Base-by-base conservation (phyloP, 2,888 invertebrate species). In the Polydrusus cervinus region DNA sequence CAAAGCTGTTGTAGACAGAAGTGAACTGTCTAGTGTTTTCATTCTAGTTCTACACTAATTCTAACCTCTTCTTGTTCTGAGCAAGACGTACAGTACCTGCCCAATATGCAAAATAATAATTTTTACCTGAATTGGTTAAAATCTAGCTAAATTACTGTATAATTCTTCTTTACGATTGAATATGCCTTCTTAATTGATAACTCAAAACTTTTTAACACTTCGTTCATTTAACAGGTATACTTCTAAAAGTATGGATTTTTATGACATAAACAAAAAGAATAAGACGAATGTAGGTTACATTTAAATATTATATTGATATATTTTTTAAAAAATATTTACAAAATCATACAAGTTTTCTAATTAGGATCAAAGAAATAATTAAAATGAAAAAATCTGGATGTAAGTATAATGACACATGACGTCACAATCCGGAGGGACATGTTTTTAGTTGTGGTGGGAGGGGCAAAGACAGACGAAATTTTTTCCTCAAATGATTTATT, bases 11-110 rank as follows among this genome's bases (percentile, higher is more conserved):
- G n/a, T n/a, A 57, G 30, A 65, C 60, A 65, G 60, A 72, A 66
- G 66, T 57, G 64, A 65, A 65, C 64, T 65, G 64, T 69, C 57
- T 68, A 49, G 60, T 74, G 70, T 74, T 70, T 74, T 70, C 69
- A 53, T 65, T 70, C 74, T 57, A 60, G n/a, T 10, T 62, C 40
- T 65, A 64, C 57, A 65, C 60, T 40, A 74, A 70, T 65, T 65
- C 74, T 74, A 74, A 74, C 74, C 74, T 74, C 65, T 51, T 47
- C 47, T 65, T 30, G 57, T 57, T 47, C 43, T 40, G 47, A 30
- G 30, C 45, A 34, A 65, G 64, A 53, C 51, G 43, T 34, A 61
- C 13, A 18, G 8, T 47, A 47, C 57, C 66, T 60, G 71, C 16
- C 14, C 40, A 47, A 60, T 45, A 60, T 64, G 64, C 55, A 64